These are phyloP conservation scores for Nomada hirtipes DNA, from an alignment of 2,888 invertebrate species.

Conservation along the genomic window DNA sequence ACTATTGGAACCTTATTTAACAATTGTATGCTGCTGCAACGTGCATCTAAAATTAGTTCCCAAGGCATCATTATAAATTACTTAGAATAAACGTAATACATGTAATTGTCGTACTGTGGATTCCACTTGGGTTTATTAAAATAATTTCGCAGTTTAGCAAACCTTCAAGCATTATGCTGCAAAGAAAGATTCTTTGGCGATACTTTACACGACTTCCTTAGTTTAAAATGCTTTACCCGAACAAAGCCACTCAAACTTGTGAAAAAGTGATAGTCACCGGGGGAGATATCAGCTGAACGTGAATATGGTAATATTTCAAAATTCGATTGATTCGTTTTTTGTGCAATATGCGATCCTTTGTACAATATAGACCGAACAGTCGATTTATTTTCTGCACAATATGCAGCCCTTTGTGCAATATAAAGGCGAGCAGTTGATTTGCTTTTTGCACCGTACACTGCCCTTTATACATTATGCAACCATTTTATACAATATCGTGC, in stretches of 20 bases:
- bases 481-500: conserved; percentile 18
- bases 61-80: too few species aligned
- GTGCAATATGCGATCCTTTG: too few species aligned
- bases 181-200: not conserved
- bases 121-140: too few species aligned
- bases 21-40: too few species aligned
- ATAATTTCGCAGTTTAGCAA: too few species aligned
- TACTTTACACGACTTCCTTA: not conserved
- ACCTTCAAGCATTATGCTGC: not conserved
- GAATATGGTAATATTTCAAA: conserved; percentile 17
- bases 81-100: too few species aligned
- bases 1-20: too few species aligned
- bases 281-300: not conserved
- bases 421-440: conserved; percentile 17
- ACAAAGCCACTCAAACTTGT: not conserved
- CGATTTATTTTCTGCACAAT: not conserved
- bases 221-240: not conserved
- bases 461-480: conserved; percentile 5
- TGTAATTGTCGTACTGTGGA: too few species aligned
- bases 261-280: conserved; percentile 8
- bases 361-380: not conserved
- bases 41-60: too few species aligned
- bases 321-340: conserved; percentile 6
- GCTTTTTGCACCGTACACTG: conserved; percentile 9
- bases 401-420: conserved; percentile 21